Evolutionary conservation across 2,888 invertebrate genomes (phyloP), one percentile per base, ranked within the genome.

Genomic region (Zootermopsis nevadensis): DNA sequence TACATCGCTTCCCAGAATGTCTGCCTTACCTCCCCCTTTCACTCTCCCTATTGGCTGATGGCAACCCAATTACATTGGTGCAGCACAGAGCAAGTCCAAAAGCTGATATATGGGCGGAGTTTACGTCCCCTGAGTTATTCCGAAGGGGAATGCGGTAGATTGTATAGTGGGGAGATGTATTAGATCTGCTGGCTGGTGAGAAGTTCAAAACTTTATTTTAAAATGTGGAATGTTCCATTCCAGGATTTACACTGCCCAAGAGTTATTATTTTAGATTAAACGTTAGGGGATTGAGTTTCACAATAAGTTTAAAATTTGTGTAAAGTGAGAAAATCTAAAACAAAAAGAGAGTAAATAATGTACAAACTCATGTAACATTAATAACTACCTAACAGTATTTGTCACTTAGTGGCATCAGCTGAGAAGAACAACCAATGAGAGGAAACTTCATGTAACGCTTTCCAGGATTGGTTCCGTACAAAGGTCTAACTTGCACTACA

Each of bases 51-150:
- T 76, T 76, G 76, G 76, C 76, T 76, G 0, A 76, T 12, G 6
- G 48, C 0, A 19, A 12, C 24, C 76, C 76, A 76, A 76, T 76
- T n/a, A 19, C 48, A 22, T 12, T 0, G 1, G 0, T 27, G 38
- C 48, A 76, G 12, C n/a, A 76, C 42, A 27, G 48, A 48, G 76
- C 42, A 60, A 27, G 60, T 60, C 60, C 27, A 60, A 60, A 60
- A n/a, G 7, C 15, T 60, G 60, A 60, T 60, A n/a, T 60, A n/a
- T 60, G 60, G 60, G 60, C 60, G 60, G 60, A 60, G 60, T 60
- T 8, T 6, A 60, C 27, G 60, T 4, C n/a, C n/a, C 60, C 60
- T 12, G 1, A 10, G 53, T 22, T 38, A 19, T 27, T 2, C 27
- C n/a, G 7, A n/a, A 12, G 60, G 15, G 60, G 27, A n/a, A 12